Conservation (phyloP, 2,113 vertebrate species). For the Erythrocercus mccallii region DNA sequence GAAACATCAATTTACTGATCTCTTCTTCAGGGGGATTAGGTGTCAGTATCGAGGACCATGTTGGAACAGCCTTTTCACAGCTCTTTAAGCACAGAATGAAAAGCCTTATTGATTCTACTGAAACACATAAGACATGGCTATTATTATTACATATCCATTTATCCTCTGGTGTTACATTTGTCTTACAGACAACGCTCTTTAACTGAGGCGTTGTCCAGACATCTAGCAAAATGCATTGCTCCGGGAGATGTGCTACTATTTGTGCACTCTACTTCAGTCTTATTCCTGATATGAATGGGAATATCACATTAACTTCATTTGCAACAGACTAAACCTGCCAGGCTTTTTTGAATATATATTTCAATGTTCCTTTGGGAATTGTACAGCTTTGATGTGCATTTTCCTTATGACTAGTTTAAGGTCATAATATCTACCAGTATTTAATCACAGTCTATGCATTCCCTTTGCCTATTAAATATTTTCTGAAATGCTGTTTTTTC, state of each 20-base stretch:
- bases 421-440: background rate
- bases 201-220: background rate
- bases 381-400: background rate
- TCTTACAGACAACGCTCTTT: background rate
- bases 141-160: constrained; percentile 17
- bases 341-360: background rate
- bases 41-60: background rate
- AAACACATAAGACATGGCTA: background rate
- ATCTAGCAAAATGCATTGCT: background rate
- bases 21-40: background rate
- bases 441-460: background rate
- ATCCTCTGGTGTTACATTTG: background rate
- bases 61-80: background rate
- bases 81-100: constrained; percentile 24
- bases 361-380: background rate
- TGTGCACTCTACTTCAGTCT: background rate
- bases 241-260: background rate
- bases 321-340: background rate
- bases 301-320: background rate
- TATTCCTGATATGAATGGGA: background rate
- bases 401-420: background rate
- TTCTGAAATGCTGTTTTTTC: background rate
- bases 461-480: background rate
- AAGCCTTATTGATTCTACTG: constrained; percentile 1
- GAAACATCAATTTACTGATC: background rate